Evolutionary conservation across 2,888 invertebrate genomes (phyloP).

Genomic region (Halictus quadricinctus): DNA sequence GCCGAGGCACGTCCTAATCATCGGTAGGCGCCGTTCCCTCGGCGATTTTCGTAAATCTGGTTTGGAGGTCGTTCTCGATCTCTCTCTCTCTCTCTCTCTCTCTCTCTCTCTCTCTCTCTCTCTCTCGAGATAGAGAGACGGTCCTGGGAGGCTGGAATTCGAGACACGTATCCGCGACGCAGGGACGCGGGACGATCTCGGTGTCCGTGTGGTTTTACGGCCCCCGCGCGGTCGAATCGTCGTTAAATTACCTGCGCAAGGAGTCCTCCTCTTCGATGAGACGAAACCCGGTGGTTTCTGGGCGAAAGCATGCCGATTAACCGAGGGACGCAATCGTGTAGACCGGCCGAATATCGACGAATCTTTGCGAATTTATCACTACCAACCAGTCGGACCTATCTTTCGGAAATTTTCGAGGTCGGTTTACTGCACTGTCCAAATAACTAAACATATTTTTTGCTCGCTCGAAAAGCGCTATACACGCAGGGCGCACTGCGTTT

Average conservation of each 20-base stretch:
- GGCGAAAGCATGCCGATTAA: slow-evolving; percentile 14
- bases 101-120: background rate
- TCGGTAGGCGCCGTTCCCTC: slow-evolving; percentile 1
- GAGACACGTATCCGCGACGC: slow-evolving; percentile 31
- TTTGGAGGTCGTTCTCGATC: background rate
- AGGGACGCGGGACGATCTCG: background rate
- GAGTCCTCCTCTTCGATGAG: background rate
- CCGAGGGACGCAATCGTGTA: background rate
- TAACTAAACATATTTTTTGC: too few species aligned
- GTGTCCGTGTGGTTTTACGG: slow-evolving; percentile 21
- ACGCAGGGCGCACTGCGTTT: too few species aligned
- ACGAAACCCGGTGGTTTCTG: background rate
- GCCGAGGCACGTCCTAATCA: slow-evolving; percentile 41
- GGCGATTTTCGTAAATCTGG: slow-evolving; percentile 49
- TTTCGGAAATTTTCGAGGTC: background rate
- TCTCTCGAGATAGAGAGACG: too few species aligned
- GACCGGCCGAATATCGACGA: background rate
- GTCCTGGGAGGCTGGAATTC: slow-evolving; percentile 23
- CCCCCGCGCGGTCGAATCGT: background rate
- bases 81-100: background rate
- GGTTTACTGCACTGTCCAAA: background rate
- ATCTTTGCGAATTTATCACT: background rate
- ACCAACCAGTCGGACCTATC: too few species aligned
- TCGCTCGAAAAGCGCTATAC: too few species aligned
- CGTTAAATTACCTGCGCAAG: background rate